A percentile compares a stretch with the other conserved stretches of the same genome.
These are phyloP conservation scores for Cyphomyrmex costatus DNA, from an alignment of 1,140 invertebrate genomes.

Conservation along the genomic window DNA sequence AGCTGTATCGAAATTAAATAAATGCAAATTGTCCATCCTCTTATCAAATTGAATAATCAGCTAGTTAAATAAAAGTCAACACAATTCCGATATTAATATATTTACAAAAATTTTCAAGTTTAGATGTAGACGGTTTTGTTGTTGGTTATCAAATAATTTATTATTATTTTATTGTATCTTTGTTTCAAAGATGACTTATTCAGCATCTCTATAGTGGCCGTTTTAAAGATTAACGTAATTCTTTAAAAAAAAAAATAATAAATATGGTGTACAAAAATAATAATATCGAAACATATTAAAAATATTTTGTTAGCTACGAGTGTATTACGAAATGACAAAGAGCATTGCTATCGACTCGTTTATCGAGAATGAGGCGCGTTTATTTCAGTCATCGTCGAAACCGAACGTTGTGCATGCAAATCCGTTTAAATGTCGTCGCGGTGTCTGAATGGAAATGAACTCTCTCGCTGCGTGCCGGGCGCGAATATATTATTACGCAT, in stretches of 20 bases:
- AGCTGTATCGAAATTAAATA: no score
- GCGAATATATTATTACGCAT: conserved; percentile 80
- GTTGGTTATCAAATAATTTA: no score
- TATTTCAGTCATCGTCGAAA: conserved; percentile 73
- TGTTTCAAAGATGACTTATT: no score
- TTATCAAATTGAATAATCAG: no score
- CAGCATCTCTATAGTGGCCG: no score
- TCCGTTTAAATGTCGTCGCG: conserved; percentile 81
- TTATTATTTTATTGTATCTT: no score
- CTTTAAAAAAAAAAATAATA: background rate
- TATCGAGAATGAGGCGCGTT: conserved; percentile 56
- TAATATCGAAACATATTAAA: background rate
- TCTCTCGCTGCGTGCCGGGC: conserved; percentile 65
- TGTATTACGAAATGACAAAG: background rate
- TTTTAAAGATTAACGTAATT: no score
- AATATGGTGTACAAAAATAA: background rate
- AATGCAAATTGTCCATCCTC: no score
- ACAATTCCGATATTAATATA: no score
- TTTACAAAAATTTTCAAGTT: no score
- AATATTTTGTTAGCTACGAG: background rate
- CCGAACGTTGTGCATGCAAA: conserved; percentile 83
- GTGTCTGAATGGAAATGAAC: conserved; percentile 80
- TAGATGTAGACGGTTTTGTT: no score
- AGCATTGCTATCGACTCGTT: background rate
- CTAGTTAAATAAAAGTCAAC: no score